Base-by-base conservation (phyloP, 2,888 invertebrate genomes). In the Odontothrips loti region DNA sequence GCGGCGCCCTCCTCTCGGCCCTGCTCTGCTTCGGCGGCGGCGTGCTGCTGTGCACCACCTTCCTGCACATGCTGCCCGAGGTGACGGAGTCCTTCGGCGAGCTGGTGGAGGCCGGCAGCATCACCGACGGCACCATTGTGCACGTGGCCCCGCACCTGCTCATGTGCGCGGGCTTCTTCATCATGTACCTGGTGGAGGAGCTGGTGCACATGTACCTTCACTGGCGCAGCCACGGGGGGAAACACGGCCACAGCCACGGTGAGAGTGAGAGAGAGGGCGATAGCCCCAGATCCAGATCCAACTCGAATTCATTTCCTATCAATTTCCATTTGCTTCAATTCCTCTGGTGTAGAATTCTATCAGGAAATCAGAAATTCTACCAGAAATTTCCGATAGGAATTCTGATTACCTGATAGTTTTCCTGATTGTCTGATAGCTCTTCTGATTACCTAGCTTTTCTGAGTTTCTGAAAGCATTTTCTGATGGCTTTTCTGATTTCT, bases 11-110 rank as follows among this genome's bases (percentile, higher is more conserved):
- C 58, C 80, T 63, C n/a, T 91, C 91, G 8, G 85, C 91, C 83
- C 86, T 91, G 81, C 87, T 92, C 79, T 91, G 91, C 85, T 91
- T 92, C 85, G 92, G 92, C 12, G 92, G 92, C 23, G 92, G 92
- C 17, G 92, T 92, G 11, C 87, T 92, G 43, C 87, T 92, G 20
- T 91, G 90, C 85, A 92, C 92, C 15, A 91, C 91, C 10, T 91
- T 92, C 85, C 86, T 92, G 4, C 92, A 92, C 84, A 87, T 92
- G 63, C 90, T 92, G 48, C 92, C 92, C 17, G 92, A 92, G 87
- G 91, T 92, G 20, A 87, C 91, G 23, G 89, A 90, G 83, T 89
- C 89, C 82, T 90, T 91, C 82, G 88, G 88, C 68, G 84, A 85
- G 12, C 87, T 91, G 81, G 88, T 89, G 84, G 83, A 85, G 1